Evolutionary conservation across 1,140 invertebrate genomes (phyloP).

Genomic region (Drosophila nikananu): DNA sequence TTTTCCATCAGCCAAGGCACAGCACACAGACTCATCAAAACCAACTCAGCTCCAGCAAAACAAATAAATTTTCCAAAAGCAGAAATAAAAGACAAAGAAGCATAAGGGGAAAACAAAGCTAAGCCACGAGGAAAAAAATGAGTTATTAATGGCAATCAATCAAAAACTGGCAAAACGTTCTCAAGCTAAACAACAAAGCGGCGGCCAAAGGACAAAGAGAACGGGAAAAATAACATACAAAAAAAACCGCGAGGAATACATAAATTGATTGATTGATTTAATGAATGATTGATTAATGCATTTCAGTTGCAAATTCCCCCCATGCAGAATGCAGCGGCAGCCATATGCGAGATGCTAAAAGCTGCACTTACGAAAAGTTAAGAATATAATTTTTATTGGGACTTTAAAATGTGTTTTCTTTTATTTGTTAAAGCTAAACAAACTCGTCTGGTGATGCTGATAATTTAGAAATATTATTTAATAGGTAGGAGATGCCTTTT

Average conservation of each 20-base stretch:
- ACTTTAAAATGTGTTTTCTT: not conserved
- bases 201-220: constrained; percentile 29
- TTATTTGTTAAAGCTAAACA: not conserved
- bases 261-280: constrained; percentile 84
- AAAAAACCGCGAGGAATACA: constrained; percentile 68
- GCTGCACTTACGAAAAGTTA: constrained; percentile 15
- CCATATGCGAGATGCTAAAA: constrained; percentile 20
- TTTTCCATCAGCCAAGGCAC: constrained; percentile 25
- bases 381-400: not conserved
- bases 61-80: constrained; percentile 69
- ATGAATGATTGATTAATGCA: constrained; percentile 84
- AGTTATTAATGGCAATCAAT: constrained; percentile 84
- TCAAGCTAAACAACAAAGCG: constrained; percentile 40
- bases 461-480: no score
- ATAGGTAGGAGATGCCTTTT: no score
- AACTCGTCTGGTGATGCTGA: no score
- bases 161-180: constrained; percentile 66
- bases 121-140: constrained; percentile 59
- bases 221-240: constrained; percentile 22
- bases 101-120: constrained; percentile 33
- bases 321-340: constrained; percentile 72
- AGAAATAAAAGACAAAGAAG: constrained; percentile 40
- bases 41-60: constrained; percentile 48
- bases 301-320: constrained; percentile 81
- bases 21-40: constrained; percentile 41